Conservation (phyloP, 2,888 invertebrate genomes). For the Anaspis maculata region DNA sequence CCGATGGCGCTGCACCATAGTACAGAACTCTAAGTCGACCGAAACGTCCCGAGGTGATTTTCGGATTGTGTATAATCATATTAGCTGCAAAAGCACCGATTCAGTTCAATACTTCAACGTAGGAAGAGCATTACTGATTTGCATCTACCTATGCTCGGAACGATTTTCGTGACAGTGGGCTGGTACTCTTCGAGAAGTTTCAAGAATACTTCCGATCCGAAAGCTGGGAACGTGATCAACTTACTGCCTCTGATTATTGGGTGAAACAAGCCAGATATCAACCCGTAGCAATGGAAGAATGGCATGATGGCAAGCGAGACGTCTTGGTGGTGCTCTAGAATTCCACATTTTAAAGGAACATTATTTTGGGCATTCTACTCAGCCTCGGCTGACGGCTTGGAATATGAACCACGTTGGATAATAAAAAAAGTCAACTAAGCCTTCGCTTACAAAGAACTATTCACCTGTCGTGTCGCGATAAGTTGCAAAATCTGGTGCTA, state of each 20-base stretch:
- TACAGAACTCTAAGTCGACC: slow-evolving; percentile 46
- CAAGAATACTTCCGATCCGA: slow-evolving; percentile 11
- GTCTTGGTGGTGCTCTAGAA: too few relatives aligned
- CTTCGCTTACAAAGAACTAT: too few relatives aligned
- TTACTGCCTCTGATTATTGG: slow-evolving; percentile 40
- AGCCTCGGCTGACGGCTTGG: too few relatives aligned
- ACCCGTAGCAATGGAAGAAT: slow-evolving; percentile 48
- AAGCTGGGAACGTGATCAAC: slow-evolving; percentile 40
- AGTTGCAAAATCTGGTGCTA: slow-evolving; percentile 5
- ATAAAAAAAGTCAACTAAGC: too few relatives aligned
- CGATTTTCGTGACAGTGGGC: slow-evolving; percentile 2
- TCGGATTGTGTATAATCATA: slow-evolving; percentile 50
- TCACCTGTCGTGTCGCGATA: too few relatives aligned
- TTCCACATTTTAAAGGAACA: too few relatives aligned
- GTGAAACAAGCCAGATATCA: slow-evolving; percentile 37
- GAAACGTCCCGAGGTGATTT: slow-evolving; percentile 49
- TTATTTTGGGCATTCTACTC: too few relatives aligned
- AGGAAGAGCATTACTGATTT: not conserved
- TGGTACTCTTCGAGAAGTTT: slow-evolving; percentile 5
- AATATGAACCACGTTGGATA: too few relatives aligned
- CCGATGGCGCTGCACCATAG: slow-evolving; percentile 63
- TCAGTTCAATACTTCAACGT: slow-evolving; percentile 44
- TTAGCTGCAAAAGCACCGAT: slow-evolving; percentile 64
- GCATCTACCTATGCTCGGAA: slow-evolving; percentile 6
- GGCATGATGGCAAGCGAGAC: slow-evolving; percentile 39